A percentile compares a stretch with the other conserved stretches of the same genome.
phyloP scores from a whole-genome alignment of 2,888 invertebrate genomes.

The Chymomyza caudatula region DNA sequence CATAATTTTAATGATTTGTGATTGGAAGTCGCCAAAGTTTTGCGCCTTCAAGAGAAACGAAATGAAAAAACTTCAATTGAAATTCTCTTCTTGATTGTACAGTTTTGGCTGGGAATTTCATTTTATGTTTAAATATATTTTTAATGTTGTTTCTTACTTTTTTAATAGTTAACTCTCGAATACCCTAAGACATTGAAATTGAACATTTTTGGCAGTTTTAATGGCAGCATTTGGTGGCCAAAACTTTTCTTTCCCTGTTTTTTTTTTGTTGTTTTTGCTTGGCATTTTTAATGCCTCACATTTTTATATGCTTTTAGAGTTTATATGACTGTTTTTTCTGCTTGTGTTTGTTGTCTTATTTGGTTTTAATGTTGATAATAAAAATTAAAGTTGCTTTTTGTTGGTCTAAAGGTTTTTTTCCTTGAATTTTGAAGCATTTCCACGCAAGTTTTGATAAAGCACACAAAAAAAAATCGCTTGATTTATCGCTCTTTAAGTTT shows the following conservation, averaged over 20 bases:
- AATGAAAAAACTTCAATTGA: not conserved
- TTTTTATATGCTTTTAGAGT: constrained; percentile 62
- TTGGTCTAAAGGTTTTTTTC: not conserved
- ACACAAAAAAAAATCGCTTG: not conserved
- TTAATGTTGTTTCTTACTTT: constrained; percentile 24
- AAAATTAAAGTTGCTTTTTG: not conserved
- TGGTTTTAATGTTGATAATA: not conserved
- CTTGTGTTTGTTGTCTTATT: not conserved
- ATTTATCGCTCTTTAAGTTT: not conserved
- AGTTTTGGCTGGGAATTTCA: constrained; percentile 63
- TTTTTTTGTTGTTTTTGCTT: not conserved
- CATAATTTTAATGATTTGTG: constrained; percentile 68
- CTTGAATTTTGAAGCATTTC: not conserved
- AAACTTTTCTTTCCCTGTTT: constrained; percentile 40
- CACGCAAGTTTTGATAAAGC: not conserved
- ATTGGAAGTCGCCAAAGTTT: constrained; percentile 59
- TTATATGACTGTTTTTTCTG: not conserved
- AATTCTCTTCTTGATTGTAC: constrained; percentile 24
- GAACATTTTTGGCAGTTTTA: constrained; percentile 38
- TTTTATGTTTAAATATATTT: constrained; percentile 69
- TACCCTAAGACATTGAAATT: constrained; percentile 43
- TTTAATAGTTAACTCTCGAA: constrained; percentile 58
- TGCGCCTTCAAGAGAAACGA: constrained; percentile 6
- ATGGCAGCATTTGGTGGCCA: constrained; percentile 53
- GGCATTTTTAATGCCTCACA: constrained; percentile 56